Conservation (phyloP, 2,113 vertebrate genomes). For the Oryzias woworae region DNA sequence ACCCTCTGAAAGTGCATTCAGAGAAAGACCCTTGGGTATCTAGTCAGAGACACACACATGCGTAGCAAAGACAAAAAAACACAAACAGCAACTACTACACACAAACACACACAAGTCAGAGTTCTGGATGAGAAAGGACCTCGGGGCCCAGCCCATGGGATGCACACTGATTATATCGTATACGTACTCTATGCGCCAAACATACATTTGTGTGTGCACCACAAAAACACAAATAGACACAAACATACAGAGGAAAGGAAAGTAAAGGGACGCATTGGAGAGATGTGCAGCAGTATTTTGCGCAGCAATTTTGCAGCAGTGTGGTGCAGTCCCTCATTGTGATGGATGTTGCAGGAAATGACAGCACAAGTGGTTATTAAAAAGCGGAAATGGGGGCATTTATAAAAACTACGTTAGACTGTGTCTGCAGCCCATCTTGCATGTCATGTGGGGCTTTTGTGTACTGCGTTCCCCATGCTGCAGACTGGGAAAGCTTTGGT, state of each 20-base stretch:
- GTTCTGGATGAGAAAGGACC: conserved; percentile 51
- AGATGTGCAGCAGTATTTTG: conserved; percentile 45
- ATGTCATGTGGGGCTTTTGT: conserved; percentile 48
- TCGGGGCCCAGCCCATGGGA: conserved; percentile 35
- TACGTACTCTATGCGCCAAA: not conserved
- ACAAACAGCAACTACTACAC: conserved; percentile 28
- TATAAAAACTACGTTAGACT: conserved; percentile 51
- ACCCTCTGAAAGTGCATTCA: conserved; percentile 47
- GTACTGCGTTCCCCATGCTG: conserved; percentile 38
- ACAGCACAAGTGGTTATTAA: conserved; percentile 76
- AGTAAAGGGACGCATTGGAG: conserved; percentile 16
- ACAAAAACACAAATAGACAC: conserved; percentile 9
- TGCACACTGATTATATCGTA: conserved; percentile 7
- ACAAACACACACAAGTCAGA: conserved; percentile 29
- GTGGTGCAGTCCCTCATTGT: conserved; percentile 50
- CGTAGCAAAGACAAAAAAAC: conserved; percentile 12
- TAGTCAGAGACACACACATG: conserved; percentile 25
- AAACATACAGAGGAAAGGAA: conserved; percentile 3
- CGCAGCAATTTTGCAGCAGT: conserved; percentile 45
- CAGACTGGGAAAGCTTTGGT: conserved; percentile 37
- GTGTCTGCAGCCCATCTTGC: conserved; percentile 36
- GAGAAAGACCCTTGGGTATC: conserved; percentile 53
- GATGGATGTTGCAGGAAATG: conserved; percentile 73
- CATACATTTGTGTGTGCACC: conserved; percentile 18
- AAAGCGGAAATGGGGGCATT: conserved; percentile 71